A percentile compares a stretch with the other conserved stretches of the same genome.
These are phyloP conservation scores for Patagioenas fasciata DNA, from an alignment of 2,113 vertebrate genomes.

Conservation along the genomic window DNA sequence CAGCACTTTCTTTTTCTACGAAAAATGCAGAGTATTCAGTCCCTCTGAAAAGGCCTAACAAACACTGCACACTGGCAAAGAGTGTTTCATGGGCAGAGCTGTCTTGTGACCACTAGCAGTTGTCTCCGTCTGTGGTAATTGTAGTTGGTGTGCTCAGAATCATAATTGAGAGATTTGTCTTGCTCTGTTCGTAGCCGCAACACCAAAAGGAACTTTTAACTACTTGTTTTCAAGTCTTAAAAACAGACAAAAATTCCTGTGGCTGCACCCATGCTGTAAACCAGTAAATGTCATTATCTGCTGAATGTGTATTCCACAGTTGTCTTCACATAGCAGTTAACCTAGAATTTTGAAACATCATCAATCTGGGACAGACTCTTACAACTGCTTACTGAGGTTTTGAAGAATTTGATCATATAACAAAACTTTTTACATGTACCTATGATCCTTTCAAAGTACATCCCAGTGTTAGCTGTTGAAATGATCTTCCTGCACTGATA, in stretches of 20 bases:
- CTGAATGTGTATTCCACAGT: neutral
- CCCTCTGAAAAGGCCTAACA: neutral
- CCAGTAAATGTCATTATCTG: neutral
- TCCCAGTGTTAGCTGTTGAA: neutral
- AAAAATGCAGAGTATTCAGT: neutral
- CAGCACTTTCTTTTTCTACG: neutral
- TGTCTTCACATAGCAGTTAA: neutral
- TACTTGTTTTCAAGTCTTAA: neutral
- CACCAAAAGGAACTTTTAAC: neutral
- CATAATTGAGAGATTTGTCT: neutral
- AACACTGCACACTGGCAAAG: neutral
- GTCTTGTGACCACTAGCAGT: conserved; percentile 3
- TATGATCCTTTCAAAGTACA: neutral
- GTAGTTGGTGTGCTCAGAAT: conserved; percentile 28
- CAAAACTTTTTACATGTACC: neutral
- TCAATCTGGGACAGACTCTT: neutral
- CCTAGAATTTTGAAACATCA: neutral
- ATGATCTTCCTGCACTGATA: neutral
- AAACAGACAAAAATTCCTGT: neutral
- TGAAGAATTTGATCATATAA: neutral
- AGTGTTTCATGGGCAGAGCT: neutral
- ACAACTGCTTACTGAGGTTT: neutral
- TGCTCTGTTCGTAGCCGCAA: neutral
- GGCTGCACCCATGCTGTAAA: neutral
- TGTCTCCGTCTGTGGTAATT: neutral